These are phyloP conservation scores for Clarias batrachus DNA, from an alignment of 2,113 vertebrate species.

Conservation along the genomic window DNA sequence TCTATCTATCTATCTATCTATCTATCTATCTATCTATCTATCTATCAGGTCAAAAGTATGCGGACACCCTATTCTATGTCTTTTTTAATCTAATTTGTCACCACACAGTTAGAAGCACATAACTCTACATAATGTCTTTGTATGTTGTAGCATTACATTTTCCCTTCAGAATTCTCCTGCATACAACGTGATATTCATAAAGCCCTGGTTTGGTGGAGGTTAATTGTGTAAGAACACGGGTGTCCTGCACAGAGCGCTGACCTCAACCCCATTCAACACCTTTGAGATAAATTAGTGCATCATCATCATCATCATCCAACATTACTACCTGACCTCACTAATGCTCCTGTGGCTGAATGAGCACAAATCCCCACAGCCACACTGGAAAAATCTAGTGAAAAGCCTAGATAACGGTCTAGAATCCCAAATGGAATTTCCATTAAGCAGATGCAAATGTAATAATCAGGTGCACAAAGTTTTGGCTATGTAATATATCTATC, in stretches of 20 bases:
- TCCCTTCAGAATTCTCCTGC: background rate
- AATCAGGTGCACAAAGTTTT: background rate
- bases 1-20: background rate
- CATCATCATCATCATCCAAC: background rate
- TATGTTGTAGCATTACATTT: no score
- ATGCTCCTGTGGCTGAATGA: background rate
- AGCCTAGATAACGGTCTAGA: background rate
- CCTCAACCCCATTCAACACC: background rate
- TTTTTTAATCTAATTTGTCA: background rate
- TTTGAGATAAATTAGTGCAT: background rate
- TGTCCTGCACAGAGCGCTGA: background rate
- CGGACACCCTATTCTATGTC: background rate
- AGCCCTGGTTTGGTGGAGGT: no score
- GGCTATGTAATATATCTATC: background rate
- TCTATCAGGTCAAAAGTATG: background rate
- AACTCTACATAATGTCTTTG: no score
- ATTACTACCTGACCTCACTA: background rate
- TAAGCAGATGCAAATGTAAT: background rate
- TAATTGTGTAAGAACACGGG: no score
- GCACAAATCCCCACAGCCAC: background rate
- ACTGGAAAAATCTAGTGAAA: background rate
- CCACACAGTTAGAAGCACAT: background rate
- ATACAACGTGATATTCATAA: background rate
- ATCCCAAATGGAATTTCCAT: background rate
- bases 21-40: constrained; percentile 1